These are phyloP conservation scores for Sebastes hubbsi DNA, from an alignment of 2,797 vertebrate species.

Conservation along the genomic window DNA sequence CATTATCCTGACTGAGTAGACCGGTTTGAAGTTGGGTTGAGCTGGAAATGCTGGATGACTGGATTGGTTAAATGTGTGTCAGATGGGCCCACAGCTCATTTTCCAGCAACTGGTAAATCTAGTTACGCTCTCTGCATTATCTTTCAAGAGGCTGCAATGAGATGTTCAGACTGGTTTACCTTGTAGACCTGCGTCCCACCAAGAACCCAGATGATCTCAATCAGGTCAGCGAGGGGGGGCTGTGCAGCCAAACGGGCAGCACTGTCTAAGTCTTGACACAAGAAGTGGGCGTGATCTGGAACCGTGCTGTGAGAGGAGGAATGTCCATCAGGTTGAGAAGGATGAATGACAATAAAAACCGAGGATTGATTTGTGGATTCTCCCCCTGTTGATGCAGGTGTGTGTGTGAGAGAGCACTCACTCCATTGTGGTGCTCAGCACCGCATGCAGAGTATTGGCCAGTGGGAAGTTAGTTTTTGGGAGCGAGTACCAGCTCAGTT, in stretches of 20 bases:
- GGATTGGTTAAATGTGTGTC: not conserved
- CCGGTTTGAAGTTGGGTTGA: not conserved
- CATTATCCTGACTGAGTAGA: not conserved
- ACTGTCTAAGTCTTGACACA: slow-evolving; percentile 76
- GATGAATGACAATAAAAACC: not conserved
- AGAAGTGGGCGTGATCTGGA: slow-evolving; percentile 79
- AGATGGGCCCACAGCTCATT: not conserved
- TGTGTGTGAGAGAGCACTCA: slow-evolving; percentile 38
- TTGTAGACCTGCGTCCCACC: slow-evolving; percentile 81
- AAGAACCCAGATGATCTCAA: slow-evolving; percentile 86
- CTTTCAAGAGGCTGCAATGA: not conserved
- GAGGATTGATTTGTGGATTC: not conserved
- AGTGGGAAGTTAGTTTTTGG: slow-evolving; percentile 70
- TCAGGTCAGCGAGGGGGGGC: slow-evolving; percentile 66
- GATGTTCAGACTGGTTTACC: slow-evolving; percentile 49
- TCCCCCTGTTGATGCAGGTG: not conserved
- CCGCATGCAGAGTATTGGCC: slow-evolving; percentile 74
- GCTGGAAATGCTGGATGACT: not conserved
- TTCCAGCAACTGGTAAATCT: not conserved
- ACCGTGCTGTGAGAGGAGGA: slow-evolving; percentile 58
- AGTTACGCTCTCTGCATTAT: not conserved
- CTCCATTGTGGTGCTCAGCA: slow-evolving; percentile 79
- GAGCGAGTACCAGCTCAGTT: slow-evolving; percentile 68
- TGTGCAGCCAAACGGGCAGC: slow-evolving; percentile 62
- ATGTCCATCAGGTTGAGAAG: not conserved